Percentiles rank a stretch among this genome's conserved stretches.
Evolutionary conservation across 1,140 invertebrate species (phyloP).

Genomic region (Leguminivora glycinivorella): DNA sequence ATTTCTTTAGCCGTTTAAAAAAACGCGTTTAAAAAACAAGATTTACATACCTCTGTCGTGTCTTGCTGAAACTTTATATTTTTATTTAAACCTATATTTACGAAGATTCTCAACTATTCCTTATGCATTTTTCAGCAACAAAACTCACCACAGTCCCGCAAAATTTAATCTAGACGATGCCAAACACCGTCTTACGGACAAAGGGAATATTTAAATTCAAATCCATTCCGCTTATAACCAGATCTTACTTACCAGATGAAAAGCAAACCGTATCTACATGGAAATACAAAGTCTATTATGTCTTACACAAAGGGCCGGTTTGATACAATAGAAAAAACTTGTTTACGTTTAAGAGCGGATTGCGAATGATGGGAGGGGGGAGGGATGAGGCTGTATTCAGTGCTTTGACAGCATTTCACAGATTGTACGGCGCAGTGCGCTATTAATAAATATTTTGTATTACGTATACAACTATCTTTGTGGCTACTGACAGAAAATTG

Average conservation of each 20-base stretch:
- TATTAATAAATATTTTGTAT: not conserved
- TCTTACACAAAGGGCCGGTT: constrained; percentile 47
- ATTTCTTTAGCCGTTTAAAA: too few relatives aligned
- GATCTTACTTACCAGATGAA: constrained; percentile 13
- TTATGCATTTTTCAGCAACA: constrained; percentile 8
- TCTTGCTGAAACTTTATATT: not conserved
- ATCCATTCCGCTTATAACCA: constrained; percentile 17
- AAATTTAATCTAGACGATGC: constrained; percentile 19
- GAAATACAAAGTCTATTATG: constrained; percentile 53
- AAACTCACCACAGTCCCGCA: not conserved
- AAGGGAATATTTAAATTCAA: constrained; percentile 25
- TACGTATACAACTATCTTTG: too few relatives aligned
- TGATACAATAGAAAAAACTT: constrained; percentile 53
- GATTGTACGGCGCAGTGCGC: not conserved
- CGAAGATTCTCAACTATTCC: not conserved
- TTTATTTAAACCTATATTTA: not conserved
- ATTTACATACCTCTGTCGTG: too few relatives aligned
- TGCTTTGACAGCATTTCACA: not conserved
- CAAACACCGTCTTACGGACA: constrained; percentile 14
- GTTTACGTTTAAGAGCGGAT: constrained; percentile 46
- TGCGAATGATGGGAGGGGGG: constrained; percentile 43
- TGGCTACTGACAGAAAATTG: too few relatives aligned
- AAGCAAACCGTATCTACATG: constrained; percentile 31
- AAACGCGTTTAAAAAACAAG: too few relatives aligned
- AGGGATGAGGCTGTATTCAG: constrained; percentile 7